Conservation (phyloP, 2,797 vertebrate species). For the Argya squamiceps region DNA sequence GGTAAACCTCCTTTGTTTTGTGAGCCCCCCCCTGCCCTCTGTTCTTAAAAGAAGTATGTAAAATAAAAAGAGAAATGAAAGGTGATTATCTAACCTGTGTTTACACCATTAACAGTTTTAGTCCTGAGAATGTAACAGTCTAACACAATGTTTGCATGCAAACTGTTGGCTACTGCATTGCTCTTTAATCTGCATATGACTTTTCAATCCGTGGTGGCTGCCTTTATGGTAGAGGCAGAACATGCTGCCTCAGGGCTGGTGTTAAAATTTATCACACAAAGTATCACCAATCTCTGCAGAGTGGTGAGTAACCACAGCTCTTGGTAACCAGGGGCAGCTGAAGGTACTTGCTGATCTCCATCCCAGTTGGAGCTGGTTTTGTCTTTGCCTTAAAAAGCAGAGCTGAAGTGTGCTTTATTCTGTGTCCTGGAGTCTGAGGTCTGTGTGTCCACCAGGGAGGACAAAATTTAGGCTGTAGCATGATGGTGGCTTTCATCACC, state of each 20-base stretch:
- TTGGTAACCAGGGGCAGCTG: background rate
- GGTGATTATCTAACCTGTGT: background rate
- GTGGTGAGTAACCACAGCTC: background rate
- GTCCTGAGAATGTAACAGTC: slow-evolving; percentile 49
- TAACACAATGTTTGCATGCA: slow-evolving; percentile 44
- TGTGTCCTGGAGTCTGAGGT: background rate
- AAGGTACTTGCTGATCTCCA: background rate
- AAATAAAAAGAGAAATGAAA: background rate
- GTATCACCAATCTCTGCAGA: background rate
- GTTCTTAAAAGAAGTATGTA: background rate
- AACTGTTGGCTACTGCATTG: slow-evolving; percentile 31
- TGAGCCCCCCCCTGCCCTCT: background rate
- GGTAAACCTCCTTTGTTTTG: slow-evolving; percentile 5
- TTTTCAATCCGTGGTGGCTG: background rate
- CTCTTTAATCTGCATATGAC: background rate
- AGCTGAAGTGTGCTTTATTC: background rate
- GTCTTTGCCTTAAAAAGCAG: slow-evolving; percentile 34
- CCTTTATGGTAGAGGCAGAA: background rate
- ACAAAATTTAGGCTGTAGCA: background rate
- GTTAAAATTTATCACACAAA: background rate
- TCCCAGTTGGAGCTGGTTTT: background rate
- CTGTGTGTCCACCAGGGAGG: background rate
- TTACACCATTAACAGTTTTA: slow-evolving; percentile 26
- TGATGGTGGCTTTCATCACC: background rate
- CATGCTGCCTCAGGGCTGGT: background rate